Evolutionary conservation across 2,797 vertebrate species (phyloP).

Genomic region (Enteromius trimaculatus): DNA sequence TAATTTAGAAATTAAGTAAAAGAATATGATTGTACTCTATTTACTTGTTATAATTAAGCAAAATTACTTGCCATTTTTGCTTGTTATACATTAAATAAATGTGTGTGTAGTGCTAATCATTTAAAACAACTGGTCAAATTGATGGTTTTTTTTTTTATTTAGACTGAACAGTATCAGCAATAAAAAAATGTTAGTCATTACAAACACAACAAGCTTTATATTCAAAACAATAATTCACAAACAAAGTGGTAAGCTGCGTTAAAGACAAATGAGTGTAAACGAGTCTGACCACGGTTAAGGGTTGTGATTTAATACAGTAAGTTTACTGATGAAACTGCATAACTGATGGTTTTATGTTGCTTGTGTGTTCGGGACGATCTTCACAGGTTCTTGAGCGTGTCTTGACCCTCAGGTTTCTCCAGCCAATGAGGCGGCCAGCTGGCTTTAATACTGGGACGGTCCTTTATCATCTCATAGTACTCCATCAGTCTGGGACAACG

Average conservation of each 20-base stretch:
- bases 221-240: too few relatives aligned
- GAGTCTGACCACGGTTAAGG: neutral
- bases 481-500: slow-evolving; percentile 71
- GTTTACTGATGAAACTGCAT: neutral
- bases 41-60: too few relatives aligned
- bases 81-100: too few relatives aligned
- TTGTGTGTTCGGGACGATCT: neutral
- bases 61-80: too few relatives aligned
- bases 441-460: slow-evolving; percentile 73
- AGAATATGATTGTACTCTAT: too few relatives aligned
- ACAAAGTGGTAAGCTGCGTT: rapidly evolving
- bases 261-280: neutral
- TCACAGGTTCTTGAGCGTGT: slow-evolving; percentile 70
- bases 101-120: too few relatives aligned
- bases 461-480: slow-evolving; percentile 72
- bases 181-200: neutral
- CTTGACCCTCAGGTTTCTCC: slow-evolving; percentile 61
- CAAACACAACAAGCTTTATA: neutral
- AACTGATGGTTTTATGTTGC: neutral
- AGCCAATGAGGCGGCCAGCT: slow-evolving; percentile 73
- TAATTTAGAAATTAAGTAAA: too few relatives aligned
- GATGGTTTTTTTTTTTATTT: neutral
- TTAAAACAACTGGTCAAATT: too few relatives aligned
- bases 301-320: neutral
- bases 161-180: neutral